Evolutionary conservation across 2,113 vertebrate genomes (phyloP).

Genomic region (Heliornis fulica): DNA sequence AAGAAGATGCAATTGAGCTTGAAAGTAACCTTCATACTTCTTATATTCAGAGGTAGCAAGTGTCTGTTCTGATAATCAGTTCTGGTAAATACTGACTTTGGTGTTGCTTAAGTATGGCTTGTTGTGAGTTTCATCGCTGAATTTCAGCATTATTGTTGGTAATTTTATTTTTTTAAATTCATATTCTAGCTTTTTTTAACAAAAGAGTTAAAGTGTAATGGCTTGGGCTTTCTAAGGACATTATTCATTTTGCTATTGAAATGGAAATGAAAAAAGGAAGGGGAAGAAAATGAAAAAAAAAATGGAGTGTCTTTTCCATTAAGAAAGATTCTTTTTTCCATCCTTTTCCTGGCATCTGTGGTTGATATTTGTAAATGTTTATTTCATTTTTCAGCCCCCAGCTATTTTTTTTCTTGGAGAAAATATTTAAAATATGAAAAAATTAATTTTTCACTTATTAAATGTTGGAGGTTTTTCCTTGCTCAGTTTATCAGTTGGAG

Average conservation of each 20-base stretch:
- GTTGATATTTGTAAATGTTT: neutral
- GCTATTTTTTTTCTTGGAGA: neutral
- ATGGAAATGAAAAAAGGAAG: slow-evolving; percentile 1
- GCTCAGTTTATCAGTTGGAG: neutral
- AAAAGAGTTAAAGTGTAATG: neutral
- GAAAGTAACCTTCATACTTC: neutral
- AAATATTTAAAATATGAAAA: neutral
- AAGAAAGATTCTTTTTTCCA: neutral
- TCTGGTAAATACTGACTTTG: neutral
- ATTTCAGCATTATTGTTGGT: neutral
- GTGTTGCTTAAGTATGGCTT: neutral
- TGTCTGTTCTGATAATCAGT: neutral
- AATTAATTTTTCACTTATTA: neutral
- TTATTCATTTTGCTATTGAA: slow-evolving; percentile 21
- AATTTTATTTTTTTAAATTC: neutral
- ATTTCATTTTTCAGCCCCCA: neutral
- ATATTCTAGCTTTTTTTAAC: neutral
- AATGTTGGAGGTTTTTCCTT: neutral
- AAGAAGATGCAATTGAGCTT: neutral
- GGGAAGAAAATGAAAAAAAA: neutral
- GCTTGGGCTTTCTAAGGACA: neutral
- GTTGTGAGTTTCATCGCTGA: neutral
- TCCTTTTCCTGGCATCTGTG: neutral
- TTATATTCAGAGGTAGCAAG: neutral
- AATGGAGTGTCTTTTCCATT: neutral